Evolutionary conservation across 2,113 vertebrate genomes (phyloP), one percentile per base, ranked within the genome.

Genomic region (Brienomyrus brachyistius): DNA sequence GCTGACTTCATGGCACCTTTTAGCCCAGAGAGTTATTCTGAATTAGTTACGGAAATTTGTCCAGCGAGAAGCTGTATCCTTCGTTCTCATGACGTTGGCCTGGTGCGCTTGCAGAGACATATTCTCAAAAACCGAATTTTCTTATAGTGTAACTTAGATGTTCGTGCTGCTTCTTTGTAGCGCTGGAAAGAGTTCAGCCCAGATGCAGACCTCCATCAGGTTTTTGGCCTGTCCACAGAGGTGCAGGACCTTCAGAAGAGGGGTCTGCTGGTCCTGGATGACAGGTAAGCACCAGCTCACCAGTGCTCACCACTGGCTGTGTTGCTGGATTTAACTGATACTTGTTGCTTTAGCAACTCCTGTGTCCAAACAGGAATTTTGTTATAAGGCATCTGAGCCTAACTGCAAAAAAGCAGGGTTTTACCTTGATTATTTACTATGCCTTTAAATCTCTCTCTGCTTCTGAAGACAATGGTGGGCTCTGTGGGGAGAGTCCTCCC

Each of bases 141-240:
- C 31, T 62, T 23, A 43, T 62, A 40, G 13, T 56, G 7, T 89
- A 7, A 54, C 17, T 31, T 45, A 15, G 48, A 10, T 0, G 15
- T 54, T 21, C 21, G n/a, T 91, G 59, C 47, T 21, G 5, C 40
- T 59, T n/a, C 21, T 54, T 45, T 66, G 15, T 91, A 99, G 98
- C 96, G 95, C 85, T 99, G 98, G 98, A 90, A 92, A 31, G 35
- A 74, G 7, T 97, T 97, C 91, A 96, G 96, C 88, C 94, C 97
- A 4, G 85, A 92, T 0, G 90, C 95, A 85, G 94, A 93, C 80
- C 94, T 99, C 7, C 83, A 92, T 91, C 92, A 94, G 0, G 56
- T 95, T 23, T 96, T 99, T 23, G 95, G 94, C n/a, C 56, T 0
- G 0, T 96, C 94, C 0, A 48, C 66, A 5, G 94, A 96, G 9